Percentiles rank a stretch among this genome's conserved stretches.
Conservation (phyloP, 2,797 vertebrate species). For the Pseudotriccus pelzelni region DNA sequence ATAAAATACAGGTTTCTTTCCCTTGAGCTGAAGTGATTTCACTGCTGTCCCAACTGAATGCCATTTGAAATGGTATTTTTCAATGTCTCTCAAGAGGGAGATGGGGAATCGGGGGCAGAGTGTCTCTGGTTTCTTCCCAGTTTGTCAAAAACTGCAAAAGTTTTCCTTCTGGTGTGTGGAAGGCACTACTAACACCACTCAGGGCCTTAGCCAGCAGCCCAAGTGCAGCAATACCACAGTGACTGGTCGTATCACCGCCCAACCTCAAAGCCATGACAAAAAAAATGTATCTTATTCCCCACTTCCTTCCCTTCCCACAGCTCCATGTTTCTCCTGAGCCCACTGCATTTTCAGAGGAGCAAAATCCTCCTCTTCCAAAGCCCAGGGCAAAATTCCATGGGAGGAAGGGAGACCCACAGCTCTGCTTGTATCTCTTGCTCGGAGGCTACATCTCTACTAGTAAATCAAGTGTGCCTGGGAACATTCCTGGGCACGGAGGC, state of each 20-base stretch:
- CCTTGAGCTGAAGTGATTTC: neutral
- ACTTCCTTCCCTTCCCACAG: neutral
- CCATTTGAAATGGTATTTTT: neutral
- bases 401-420: slow-evolving; percentile 12
- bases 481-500: slow-evolving; percentile 19
- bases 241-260: neutral
- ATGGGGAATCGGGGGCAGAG: no score
- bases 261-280: neutral
- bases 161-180: neutral
- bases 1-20: neutral
- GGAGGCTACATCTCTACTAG: neutral
- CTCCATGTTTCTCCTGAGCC: neutral
- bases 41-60: neutral
- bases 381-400: slow-evolving; percentile 17
- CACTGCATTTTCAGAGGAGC: neutral
- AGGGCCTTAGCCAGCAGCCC: neutral
- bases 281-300: neutral
- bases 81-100: neutral
- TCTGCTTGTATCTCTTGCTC: slow-evolving; percentile 10
- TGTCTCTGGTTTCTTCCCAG: neutral
- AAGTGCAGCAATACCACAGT: neutral
- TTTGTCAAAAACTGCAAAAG: neutral
- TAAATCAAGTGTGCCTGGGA: slow-evolving; percentile 32
- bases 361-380: neutral
- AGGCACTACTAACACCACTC: neutral